Evolutionary conservation across 2,113 vertebrate genomes (phyloP).

Genomic region (Paraplagusia blochii): DNA sequence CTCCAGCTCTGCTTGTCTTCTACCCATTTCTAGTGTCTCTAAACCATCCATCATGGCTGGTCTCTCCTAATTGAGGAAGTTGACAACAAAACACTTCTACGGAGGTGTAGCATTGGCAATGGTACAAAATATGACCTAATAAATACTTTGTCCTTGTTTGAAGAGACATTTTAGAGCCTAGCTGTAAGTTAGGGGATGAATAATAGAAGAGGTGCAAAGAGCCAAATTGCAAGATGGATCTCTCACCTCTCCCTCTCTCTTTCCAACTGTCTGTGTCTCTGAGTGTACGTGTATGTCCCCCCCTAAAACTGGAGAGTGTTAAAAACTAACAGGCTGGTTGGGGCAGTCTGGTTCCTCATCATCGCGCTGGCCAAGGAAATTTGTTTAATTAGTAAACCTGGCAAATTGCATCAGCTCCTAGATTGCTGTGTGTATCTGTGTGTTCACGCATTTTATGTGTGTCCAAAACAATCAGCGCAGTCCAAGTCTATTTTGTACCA

Average conservation of each 20-base stretch:
- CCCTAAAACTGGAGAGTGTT: constrained; percentile 38
- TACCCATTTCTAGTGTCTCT: no score
- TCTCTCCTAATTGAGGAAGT: constrained; percentile 25
- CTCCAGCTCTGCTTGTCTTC: no score
- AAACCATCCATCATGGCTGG: no score
- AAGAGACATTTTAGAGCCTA: constrained; percentile 31
- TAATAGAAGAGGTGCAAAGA: constrained; percentile 30
- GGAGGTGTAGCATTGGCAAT: constrained; percentile 17
- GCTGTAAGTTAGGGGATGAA: constrained; percentile 27
- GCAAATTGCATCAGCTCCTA: constrained; percentile 56
- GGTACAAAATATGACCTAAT: constrained; percentile 40
- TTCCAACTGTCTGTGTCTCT: no score
- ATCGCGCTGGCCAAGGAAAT: constrained; percentile 60
- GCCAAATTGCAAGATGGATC: constrained; percentile 17
- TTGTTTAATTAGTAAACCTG: constrained; percentile 74
- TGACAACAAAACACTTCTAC: constrained; percentile 29
- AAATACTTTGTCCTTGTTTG: constrained; percentile 44
- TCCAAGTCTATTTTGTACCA: constrained; percentile 47
- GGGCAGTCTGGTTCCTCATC: constrained; percentile 53
- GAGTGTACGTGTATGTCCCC: constrained; percentile 11
- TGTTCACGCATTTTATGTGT: constrained; percentile 18
- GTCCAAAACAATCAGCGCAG: constrained; percentile 51
- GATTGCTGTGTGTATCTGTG: constrained; percentile 41
- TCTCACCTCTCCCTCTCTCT: no score
- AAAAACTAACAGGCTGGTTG: constrained; percentile 55